These are phyloP conservation scores for Morphnarchus princeps DNA, from an alignment of 2,113 vertebrate species.

Conservation along the genomic window DNA sequence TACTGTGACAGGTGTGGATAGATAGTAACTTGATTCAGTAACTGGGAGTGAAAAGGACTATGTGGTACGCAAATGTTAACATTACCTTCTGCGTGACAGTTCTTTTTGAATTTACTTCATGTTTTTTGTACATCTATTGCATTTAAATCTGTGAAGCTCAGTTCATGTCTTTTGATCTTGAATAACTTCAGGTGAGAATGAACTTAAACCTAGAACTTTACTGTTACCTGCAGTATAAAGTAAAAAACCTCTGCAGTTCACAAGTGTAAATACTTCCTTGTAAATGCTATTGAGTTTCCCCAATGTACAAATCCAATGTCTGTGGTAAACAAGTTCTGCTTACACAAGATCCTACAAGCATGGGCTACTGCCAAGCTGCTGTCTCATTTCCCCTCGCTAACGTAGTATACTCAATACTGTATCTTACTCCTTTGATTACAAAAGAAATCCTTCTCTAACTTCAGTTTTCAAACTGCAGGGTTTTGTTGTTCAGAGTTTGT, in stretches of 20 bases:
- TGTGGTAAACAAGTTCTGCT: background rate
- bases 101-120: background rate
- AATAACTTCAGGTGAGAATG: background rate
- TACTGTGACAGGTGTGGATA: background rate
- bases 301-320: background rate
- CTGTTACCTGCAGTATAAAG: background rate
- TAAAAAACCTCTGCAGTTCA: background rate
- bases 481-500: background rate
- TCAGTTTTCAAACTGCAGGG: background rate
- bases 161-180: background rate
- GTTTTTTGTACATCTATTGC: background rate
- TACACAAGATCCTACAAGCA: background rate
- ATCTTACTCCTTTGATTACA: background rate
- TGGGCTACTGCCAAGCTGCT: background rate
- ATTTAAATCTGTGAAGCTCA: background rate
- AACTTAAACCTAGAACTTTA: background rate
- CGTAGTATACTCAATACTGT: accelerated
- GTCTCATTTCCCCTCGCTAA: background rate
- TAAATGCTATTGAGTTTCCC: background rate
- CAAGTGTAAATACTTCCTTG: background rate
- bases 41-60: background rate
- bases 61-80: accelerated
- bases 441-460: background rate
- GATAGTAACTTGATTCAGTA: background rate
- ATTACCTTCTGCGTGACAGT: background rate